These are phyloP conservation scores for Meandrina meandrites DNA, from an alignment of 92 coral and sea anemone genomes.

Conservation along the genomic window DNA sequence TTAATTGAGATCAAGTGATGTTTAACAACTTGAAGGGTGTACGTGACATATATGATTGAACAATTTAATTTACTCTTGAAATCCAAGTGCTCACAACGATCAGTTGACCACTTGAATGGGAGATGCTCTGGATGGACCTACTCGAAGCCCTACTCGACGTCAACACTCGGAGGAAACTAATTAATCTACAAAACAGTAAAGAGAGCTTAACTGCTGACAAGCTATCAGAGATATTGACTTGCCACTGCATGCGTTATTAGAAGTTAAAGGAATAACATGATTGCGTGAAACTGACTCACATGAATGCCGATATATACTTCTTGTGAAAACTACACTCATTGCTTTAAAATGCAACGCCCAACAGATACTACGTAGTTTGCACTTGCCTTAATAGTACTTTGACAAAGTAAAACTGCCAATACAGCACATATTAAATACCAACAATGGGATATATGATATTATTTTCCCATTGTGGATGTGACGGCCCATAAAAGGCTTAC, in stretches of 20 bases:
- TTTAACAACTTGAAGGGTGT: neutral
- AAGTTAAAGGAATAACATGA: neutral
- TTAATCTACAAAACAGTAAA: neutral
- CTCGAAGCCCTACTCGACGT: neutral
- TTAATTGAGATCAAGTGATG: neutral
- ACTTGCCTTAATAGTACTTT: neutral
- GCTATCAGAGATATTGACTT: neutral
- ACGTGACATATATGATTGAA: neutral
- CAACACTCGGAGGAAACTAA: neutral
- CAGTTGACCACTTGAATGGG: neutral
- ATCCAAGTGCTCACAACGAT: neutral
- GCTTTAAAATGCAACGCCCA: neutral
- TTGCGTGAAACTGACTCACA: neutral
- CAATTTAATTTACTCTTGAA: neutral
- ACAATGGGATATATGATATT: neutral
- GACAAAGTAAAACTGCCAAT: neutral
- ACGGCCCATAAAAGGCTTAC: slow-evolving; percentile 3
- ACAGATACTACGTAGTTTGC: neutral
- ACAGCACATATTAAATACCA: neutral
- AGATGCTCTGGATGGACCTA: neutral
- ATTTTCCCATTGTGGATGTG: neutral
- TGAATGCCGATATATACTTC: neutral
- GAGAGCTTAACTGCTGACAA: neutral
- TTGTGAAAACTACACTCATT: neutral
- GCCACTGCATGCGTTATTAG: neutral